phyloP scores from a whole-genome alignment of 2,888 invertebrate species.

The Chymomyza caudatula region DNA sequence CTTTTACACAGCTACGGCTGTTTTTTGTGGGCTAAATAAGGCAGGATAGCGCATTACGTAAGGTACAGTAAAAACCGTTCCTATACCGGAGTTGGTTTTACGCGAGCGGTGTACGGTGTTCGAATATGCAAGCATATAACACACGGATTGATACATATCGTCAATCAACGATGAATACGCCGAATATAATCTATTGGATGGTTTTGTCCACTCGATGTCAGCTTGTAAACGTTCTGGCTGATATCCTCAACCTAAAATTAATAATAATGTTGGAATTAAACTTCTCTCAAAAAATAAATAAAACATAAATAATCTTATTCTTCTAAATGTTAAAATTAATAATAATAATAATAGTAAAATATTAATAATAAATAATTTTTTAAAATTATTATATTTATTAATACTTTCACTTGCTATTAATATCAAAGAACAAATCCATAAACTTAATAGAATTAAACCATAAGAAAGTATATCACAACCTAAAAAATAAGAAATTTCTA shows the following conservation, averaged over 20 bases:
- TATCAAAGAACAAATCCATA: conserved; percentile 82
- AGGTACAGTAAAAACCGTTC: too few species aligned
- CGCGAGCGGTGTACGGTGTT: too few species aligned
- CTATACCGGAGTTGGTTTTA: too few species aligned
- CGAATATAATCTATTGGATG: too few species aligned
- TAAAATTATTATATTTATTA: conserved; percentile 76
- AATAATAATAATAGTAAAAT: conserved; percentile 81
- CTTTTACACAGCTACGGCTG: too few species aligned
- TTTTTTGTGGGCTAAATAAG: too few species aligned
- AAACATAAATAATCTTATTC: background rate
- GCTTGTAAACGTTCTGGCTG: conserved; percentile 85
- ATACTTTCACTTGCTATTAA: conserved; percentile 79
- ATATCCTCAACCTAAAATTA: conserved; percentile 84
- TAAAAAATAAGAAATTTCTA: conserved; percentile 68
- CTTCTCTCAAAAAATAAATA: conserved; percentile 82
- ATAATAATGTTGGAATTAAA: conserved; percentile 83
- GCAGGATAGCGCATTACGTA: too few species aligned
- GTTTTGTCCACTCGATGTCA: too few species aligned
- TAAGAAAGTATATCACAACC: conserved; percentile 80
- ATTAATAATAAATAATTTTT: conserved; percentile 80
- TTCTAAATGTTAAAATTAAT: background rate
- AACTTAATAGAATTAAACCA: conserved; percentile 80
- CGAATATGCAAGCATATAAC: too few species aligned
- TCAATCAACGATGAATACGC: too few species aligned
- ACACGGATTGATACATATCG: too few species aligned